These are phyloP conservation scores for Leptodactylus fallax DNA, from an alignment of 2,797 vertebrate genomes.

Conservation along the genomic window DNA sequence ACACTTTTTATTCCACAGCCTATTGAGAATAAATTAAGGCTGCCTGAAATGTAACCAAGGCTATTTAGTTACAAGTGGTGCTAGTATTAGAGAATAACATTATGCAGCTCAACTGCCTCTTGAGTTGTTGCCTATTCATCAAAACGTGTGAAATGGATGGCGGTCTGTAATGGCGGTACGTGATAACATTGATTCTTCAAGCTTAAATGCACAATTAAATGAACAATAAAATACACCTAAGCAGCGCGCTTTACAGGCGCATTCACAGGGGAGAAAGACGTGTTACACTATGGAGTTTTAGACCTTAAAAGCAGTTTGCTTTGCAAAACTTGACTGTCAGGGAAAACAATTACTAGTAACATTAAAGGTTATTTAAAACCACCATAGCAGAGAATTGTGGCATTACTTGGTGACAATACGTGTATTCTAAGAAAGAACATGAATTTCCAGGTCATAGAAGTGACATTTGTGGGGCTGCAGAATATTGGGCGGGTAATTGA, in stretches of 20 bases:
- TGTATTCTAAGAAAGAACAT: not conserved
- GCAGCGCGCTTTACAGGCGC: constrained; percentile 6
- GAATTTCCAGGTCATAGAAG: not conserved
- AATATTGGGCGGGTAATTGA: not conserved
- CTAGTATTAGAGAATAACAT: constrained; percentile 51
- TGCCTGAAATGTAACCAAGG: constrained; percentile 34
- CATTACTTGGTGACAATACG: not conserved
- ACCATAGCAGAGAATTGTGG: not conserved
- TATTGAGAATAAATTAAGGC: constrained; percentile 51
- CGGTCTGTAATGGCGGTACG: constrained; percentile 33
- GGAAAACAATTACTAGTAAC: constrained; percentile 18
- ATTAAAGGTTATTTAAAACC: constrained; percentile 27
- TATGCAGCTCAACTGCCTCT: constrained; percentile 40
- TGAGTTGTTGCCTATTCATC: constrained; percentile 50
- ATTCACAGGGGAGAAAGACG: constrained; percentile 23
- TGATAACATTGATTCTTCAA: constrained; percentile 47
- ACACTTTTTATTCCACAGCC: constrained; percentile 41
- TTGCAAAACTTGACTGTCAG: not conserved
- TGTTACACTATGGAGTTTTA: constrained; percentile 3
- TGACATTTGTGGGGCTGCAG: not conserved
- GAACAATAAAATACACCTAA: constrained; percentile 34
- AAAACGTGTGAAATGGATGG: constrained; percentile 45
- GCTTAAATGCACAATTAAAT: constrained; percentile 46
- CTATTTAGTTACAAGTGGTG: constrained; percentile 48
- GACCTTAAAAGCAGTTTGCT: constrained; percentile 26